Base-by-base conservation (phyloP, 2,797 vertebrate species). In the Liparis tanakae region DNA sequence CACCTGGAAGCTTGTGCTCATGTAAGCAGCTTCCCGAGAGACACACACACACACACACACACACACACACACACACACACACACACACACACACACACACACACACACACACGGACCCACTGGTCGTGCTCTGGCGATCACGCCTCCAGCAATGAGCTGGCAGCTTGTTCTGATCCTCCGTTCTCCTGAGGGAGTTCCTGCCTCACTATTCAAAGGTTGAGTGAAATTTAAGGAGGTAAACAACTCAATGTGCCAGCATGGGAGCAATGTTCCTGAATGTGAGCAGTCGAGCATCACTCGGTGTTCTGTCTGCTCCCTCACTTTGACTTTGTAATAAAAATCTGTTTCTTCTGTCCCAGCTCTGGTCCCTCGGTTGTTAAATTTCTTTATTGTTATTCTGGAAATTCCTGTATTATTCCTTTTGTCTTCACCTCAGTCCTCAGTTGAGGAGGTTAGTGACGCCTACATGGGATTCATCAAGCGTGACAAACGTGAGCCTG, bases 211-310 rank as follows among this genome's bases (percentile, higher is more conserved):
- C 83, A 69, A 85, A 82, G 74, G 51, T 65, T 72, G 63, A 79
- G 70, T 80, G 41, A 67, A 61, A 76, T 68, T 82, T 74, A 55
- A 65, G 51, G 70, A 63, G 70, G 74, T 85, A 86, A 90, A 91
- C 84, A 85, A 75, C 58, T 82, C 71, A 63, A n/a, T 70, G 62
- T 87, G 80, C 14, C 30, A 1, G 46, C 59, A 18, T 68, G 54
- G 70, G 75, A 82, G 56, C 67, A 44, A 12, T 5, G 17, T 30
- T 69, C 39, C 73, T 68, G 33, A 80, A 70, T 81, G 58, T 67
- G 70, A 69, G 64, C 56, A 65, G 67, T 66, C 5, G 4, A 69
- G 44, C 15, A 65, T 67, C 66, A 72, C 33, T 39, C 72, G 68
- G 74, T 77, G 50, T 67, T 50, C 36, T 68, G 61, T 74, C n/a